Evolutionary conservation across 2,797 vertebrate species (phyloP).

Genomic region (Cirrhinus mrigala): DNA sequence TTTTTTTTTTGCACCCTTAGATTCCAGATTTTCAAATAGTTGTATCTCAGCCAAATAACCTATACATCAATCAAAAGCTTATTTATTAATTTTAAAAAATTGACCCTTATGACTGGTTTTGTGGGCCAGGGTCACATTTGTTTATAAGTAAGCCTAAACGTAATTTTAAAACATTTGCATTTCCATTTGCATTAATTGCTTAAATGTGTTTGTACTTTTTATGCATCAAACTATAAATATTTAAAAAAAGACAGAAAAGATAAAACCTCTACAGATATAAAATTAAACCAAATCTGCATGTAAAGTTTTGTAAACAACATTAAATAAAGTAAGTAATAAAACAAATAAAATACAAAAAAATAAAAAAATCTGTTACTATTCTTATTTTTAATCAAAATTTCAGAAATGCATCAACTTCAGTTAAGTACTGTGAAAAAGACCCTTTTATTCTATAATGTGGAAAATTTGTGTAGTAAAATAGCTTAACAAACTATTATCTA

Average conservation of each 20-base stretch:
- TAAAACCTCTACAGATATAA: neutral
- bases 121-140: no score
- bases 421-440: neutral
- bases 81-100: no score
- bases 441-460: neutral
- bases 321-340: neutral
- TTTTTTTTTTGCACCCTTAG: no score
- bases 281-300: neutral
- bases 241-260: neutral
- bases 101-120: no score
- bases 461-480: no score
- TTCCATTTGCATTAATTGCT: neutral
- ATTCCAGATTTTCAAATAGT: no score
- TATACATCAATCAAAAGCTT: no score
- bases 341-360: neutral
- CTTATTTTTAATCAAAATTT: neutral
- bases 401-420: neutral
- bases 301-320: neutral
- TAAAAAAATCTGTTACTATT: neutral
- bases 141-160: neutral
- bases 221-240: neutral
- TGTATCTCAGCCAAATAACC: no score
- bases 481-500: no score
- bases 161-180: neutral
- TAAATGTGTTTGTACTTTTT: neutral